Conservation (phyloP, 2,888 invertebrate genomes). For the Orthonychiurus folsomi region DNA sequence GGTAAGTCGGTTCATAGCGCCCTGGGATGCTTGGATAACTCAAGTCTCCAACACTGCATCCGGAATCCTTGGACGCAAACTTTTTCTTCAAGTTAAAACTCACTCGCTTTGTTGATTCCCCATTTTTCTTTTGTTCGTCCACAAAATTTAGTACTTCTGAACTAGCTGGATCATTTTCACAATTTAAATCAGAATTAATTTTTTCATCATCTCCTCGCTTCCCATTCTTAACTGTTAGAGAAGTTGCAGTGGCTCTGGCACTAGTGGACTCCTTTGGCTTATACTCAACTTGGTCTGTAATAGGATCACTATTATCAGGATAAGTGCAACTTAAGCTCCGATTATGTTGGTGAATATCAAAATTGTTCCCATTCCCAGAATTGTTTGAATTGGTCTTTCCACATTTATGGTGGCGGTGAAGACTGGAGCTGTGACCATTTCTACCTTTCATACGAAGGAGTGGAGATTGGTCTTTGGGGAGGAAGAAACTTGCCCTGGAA, state of each 20-base stretch:
- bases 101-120: slow-evolving; percentile 27
- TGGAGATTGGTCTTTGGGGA: slow-evolving; percentile 35
- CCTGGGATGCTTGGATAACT: slow-evolving; percentile 26
- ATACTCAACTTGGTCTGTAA: no score
- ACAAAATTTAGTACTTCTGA: no score
- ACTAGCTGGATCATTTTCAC: no score
- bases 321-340: slow-evolving; percentile 39
- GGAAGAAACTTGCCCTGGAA: slow-evolving; percentile 54
- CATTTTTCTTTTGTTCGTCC: slow-evolving; percentile 6
- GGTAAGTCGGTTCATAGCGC: slow-evolving; percentile 36
- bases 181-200: no score
- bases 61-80: slow-evolving; percentile 33
- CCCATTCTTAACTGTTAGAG: no score
- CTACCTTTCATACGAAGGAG: slow-evolving; percentile 30
- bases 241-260: no score
- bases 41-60: slow-evolving; percentile 31
- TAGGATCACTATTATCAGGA: slow-evolving; percentile 31
- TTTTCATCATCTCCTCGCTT: no score
- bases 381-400: slow-evolving; percentile 14
- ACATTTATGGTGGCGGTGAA: slow-evolving; percentile 18
- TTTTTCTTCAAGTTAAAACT: slow-evolving; percentile 36
- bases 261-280: no score
- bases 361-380: not conserved
- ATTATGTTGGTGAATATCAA: slow-evolving; percentile 18
- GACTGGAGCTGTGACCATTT: slow-evolving; percentile 18